Conservation (phyloP, 2,113 vertebrate species). For the Nibea coibor region DNA sequence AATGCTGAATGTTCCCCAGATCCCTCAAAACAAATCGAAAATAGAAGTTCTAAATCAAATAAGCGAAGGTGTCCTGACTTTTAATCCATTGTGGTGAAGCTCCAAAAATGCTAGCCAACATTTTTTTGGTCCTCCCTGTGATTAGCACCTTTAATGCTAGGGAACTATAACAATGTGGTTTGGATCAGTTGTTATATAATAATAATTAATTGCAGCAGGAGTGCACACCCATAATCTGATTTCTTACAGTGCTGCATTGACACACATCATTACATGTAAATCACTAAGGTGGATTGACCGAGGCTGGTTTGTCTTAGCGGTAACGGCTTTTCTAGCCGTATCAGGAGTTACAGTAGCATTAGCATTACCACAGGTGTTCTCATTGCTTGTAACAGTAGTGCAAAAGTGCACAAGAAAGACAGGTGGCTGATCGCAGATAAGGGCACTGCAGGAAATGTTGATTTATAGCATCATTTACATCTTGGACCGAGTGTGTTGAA, state of each 20-base stretch:
- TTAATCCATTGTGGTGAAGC: too few species aligned
- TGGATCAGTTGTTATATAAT: neutral
- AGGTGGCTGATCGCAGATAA: conserved; percentile 42
- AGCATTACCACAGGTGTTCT: neutral
- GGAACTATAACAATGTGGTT: neutral
- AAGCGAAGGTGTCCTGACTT: too few species aligned
- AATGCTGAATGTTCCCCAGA: too few species aligned
- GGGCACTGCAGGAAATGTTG: conserved; percentile 32
- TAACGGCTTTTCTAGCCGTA: neutral
- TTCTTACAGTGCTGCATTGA: neutral
- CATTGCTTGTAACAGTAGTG: neutral
- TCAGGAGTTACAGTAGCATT: neutral
- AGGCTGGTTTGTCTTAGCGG: neutral
- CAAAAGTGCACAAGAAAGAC: conserved; percentile 1
- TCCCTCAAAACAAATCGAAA: too few species aligned
- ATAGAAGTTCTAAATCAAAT: too few species aligned
- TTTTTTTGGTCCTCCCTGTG: too few species aligned
- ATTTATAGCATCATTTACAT: conserved; percentile 64
- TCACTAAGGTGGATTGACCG: neutral
- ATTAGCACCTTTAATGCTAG: neutral
- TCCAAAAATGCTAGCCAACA: too few species aligned
- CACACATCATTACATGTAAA: neutral
- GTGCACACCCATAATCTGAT: too few species aligned
- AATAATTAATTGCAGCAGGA: neutral
- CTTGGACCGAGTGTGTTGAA: conserved; percentile 44